Evolutionary conservation across 2,113 vertebrate species (phyloP).

Genomic region (Athene cunicularia): DNA sequence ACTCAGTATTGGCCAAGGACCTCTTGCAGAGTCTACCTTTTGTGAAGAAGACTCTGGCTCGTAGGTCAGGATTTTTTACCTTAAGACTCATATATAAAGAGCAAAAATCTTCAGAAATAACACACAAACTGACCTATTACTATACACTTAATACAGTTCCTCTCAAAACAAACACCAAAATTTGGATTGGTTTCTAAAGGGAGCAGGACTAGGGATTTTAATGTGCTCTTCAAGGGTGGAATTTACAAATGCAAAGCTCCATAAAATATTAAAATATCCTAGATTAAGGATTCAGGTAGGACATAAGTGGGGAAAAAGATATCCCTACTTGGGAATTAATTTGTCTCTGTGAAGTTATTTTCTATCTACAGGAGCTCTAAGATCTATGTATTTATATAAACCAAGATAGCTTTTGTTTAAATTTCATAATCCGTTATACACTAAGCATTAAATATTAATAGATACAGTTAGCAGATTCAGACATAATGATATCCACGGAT

Average conservation of each 20-base stretch:
- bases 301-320: neutral
- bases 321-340: neutral
- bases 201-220: neutral
- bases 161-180: neutral
- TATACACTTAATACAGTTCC: neutral
- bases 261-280: neutral
- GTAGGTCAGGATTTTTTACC: neutral
- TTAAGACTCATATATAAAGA: neutral
- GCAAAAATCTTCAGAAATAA: neutral
- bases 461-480: neutral
- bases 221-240: neutral
- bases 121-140: neutral
- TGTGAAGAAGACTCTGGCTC: neutral
- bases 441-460: constrained; percentile 31
- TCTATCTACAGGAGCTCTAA: neutral
- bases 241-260: neutral
- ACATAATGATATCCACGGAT: neutral
- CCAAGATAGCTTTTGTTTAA: neutral
- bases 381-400: constrained; percentile 11
- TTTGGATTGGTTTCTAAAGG: neutral
- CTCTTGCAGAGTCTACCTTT: neutral
- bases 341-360: neutral
- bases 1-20: neutral
- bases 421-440: neutral
- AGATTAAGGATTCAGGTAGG: neutral